Evolutionary conservation across 2,113 vertebrate genomes (phyloP).

Genomic region (Anguilla rostrata): DNA sequence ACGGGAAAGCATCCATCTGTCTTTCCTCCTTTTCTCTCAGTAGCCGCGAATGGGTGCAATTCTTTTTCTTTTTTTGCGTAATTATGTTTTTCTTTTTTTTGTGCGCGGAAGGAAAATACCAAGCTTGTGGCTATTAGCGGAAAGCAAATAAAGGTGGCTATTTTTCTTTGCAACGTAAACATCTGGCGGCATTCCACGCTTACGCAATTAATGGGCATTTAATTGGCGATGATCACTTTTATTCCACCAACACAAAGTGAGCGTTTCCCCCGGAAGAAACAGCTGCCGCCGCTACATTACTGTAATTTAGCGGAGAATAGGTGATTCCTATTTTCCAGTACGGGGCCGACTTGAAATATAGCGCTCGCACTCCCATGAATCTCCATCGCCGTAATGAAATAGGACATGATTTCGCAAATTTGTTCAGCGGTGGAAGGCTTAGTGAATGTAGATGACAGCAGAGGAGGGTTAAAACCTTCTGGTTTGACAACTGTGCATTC

Average conservation of each 20-base stretch:
- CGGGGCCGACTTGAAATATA: constrained; percentile 54
- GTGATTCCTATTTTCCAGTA: constrained; percentile 74
- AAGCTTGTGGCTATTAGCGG: constrained; percentile 63
- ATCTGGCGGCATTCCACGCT: constrained; percentile 93
- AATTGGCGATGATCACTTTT: constrained; percentile 98
- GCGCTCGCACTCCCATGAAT: neutral
- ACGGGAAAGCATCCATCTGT: neutral
- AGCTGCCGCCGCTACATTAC: constrained; percentile 90
- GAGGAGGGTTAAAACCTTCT: too few species aligned
- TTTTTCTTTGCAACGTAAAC: constrained; percentile 92
- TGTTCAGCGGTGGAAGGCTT: neutral
- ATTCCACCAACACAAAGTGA: constrained; percentile 87
- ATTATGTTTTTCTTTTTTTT: constrained; percentile 32
- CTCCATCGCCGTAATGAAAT: constrained; percentile 1
- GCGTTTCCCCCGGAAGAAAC: constrained; percentile 88
- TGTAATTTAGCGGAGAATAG: constrained; percentile 78
- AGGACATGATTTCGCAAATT: neutral
- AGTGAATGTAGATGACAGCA: neutral
- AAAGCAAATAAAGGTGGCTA: constrained; percentile 79
- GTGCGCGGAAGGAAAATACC: constrained; percentile 33
- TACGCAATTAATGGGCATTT: constrained; percentile 98
- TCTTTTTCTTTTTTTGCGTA: constrained; percentile 9
- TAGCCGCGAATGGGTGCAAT: constrained; percentile 33
- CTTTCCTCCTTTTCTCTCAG: neutral
- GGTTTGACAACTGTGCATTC: neutral